Base-by-base conservation (phyloP, 30 jellyfish, hydroid and myxozoan genomes). In the Turritopsis dohrnii region DNA sequence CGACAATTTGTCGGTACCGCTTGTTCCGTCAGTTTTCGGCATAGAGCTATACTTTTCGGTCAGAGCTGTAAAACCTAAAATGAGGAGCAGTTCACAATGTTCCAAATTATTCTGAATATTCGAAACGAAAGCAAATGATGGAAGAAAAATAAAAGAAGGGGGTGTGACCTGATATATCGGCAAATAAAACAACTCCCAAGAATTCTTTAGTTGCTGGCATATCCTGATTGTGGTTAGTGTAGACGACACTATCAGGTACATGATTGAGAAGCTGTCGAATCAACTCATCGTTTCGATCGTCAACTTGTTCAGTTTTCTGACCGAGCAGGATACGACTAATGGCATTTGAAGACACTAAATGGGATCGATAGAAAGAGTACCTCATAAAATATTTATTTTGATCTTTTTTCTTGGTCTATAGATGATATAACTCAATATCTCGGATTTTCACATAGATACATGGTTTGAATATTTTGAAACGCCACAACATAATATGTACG, bases 181-280 rank as follows among this genome's bases (percentile, higher is more conserved):
- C 97, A 83, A 90, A 90, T 90, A 90, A 75, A 0, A 93, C 94
- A 16, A 90, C 97, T 18, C 97, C 97, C 18, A 90, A 76, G 79
- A 86, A 82, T 53, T 90, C 97, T 71, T 85, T 90, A 30, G 91
- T 87, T 17, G 92, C 93, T 17, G 97, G 97, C 97, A 90, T 90
- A 26, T 81, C 52, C 8, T 81, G 85, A 65, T 28, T 83, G 29
- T 90, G 97, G 74, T 90, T 83, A 83, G 73, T 71, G 41, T 86
- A 76, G 24, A 90, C 83, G 30, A 90, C 94, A 30, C 87, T 83
- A 72, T 90, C 96, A 0, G 97, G 97, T 52, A 90, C 84, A 73
- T 90, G 97, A 27, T 93, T 53, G 16, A 86, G 86, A 66, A 90
- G 90, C 88, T 90, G 94, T 23, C 87, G 66, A 0, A 87, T 74